Percentiles rank a stretch among this genome's conserved stretches.
Evolutionary conservation across 2,888 invertebrate genomes (phyloP).

Genomic region (Perdita meconis): DNA sequence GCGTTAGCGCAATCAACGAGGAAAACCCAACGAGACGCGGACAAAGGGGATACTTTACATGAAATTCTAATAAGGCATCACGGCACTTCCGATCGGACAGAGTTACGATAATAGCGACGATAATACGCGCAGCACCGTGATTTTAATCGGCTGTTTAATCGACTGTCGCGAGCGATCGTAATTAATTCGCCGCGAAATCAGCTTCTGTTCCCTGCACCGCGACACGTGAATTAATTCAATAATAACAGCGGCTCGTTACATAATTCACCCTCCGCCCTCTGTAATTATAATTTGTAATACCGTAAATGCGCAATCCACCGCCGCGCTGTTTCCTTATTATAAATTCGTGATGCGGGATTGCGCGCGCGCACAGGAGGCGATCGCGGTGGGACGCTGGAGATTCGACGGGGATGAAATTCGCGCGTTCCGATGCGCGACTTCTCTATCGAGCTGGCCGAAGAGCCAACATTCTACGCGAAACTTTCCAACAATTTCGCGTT

Average conservation of each 20-base stretch:
- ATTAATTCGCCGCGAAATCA: constrained; percentile 46
- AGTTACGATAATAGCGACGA: constrained; percentile 3
- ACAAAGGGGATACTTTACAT: background rate
- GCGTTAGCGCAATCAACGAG: background rate
- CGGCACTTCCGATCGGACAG: too few species aligned
- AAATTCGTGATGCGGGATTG: constrained; percentile 46
- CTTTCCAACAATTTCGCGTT: too few species aligned
- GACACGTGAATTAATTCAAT: constrained; percentile 47
- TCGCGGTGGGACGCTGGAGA: constrained; percentile 15
- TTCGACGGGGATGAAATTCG: constrained; percentile 16
- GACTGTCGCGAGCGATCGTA: constrained; percentile 25
- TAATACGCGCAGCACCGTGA: constrained; percentile 14
- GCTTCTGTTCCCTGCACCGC: constrained; percentile 20
- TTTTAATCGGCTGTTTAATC: constrained; percentile 53
- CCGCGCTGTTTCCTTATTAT: constrained; percentile 39
- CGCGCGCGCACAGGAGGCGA: constrained; percentile 2
- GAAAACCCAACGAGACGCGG: background rate
- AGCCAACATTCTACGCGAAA: too few species aligned
- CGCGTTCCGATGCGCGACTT: constrained; percentile 2
- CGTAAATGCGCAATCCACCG: constrained; percentile 46
- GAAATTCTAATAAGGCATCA: constrained; percentile 4
- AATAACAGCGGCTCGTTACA: constrained; percentile 44
- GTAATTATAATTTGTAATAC: constrained; percentile 49
- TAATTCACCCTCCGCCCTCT: constrained; percentile 25
- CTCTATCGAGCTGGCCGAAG: too few species aligned